phyloP scores from a whole-genome alignment of 30 jellyfish, hydroid and myxozoan species.

The Nemopilema nomurai region DNA sequence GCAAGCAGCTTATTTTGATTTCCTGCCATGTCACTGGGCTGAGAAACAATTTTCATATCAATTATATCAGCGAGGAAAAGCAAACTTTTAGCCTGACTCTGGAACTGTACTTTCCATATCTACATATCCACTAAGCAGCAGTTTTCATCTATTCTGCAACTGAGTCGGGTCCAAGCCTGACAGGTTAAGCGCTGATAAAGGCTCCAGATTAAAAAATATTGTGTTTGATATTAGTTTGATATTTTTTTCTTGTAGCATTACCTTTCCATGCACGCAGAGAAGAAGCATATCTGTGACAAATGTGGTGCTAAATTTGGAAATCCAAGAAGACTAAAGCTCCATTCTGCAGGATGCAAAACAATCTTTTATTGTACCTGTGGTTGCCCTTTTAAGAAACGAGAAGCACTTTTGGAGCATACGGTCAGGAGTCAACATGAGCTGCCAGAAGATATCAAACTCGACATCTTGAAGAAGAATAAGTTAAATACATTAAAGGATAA shows the following conservation, averaged over 20 bases:
- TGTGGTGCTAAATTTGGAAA: constrained; percentile 66
- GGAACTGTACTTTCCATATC: too few relatives aligned
- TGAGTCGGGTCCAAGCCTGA: too few relatives aligned
- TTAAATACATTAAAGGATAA: not conserved
- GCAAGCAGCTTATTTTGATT: too few relatives aligned
- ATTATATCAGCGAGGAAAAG: too few relatives aligned
- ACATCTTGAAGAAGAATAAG: not conserved
- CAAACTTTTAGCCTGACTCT: too few relatives aligned
- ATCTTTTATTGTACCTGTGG: constrained; percentile 50
- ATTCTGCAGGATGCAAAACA: constrained; percentile 18
- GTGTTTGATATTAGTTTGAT: too few relatives aligned
- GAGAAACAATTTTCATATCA: too few relatives aligned
- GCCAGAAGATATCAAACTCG: constrained; percentile 40
- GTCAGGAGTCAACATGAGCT: constrained; percentile 41
- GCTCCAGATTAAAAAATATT: not conserved
- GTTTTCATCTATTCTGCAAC: too few relatives aligned
- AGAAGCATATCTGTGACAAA: constrained; percentile 45
- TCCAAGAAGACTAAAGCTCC: constrained; percentile 33
- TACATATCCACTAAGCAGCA: too few relatives aligned
- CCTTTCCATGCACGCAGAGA: constrained; percentile 56
- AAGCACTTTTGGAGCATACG: constrained; percentile 31
- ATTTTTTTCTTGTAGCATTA: constrained; percentile 37
- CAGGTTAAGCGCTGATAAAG: too few relatives aligned
- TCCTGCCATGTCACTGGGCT: too few relatives aligned
- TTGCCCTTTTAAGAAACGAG: constrained; percentile 44